Percentiles rank a stretch among this genome's conserved stretches.
These are phyloP conservation scores for Hystrix cristata DNA, from an alignment of 2,113 vertebrate genomes.

Conservation along the genomic window DNA sequence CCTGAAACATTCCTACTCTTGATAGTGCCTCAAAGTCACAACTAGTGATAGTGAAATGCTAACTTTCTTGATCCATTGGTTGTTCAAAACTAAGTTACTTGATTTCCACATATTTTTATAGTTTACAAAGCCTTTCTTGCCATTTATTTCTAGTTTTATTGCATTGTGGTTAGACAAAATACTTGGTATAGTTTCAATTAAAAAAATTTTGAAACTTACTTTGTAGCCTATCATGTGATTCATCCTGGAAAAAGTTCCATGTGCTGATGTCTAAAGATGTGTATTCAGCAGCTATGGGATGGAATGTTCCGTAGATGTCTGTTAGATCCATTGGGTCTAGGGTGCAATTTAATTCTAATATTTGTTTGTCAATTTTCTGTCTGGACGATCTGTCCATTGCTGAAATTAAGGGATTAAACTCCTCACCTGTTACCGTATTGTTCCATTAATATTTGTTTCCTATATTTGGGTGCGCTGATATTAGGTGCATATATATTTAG, in stretches of 20 bases:
- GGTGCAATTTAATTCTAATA: not conserved
- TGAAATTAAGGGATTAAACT: not conserved
- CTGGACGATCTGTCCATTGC: not conserved
- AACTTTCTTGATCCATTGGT: not conserved
- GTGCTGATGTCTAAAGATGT: not conserved
- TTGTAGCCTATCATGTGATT: not conserved
- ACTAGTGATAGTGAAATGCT: constrained; percentile 6
- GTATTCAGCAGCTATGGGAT: not conserved
- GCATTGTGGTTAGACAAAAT: not conserved
- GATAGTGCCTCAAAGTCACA: not conserved
- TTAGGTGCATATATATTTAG: not conserved
- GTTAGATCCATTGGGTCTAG: not conserved
- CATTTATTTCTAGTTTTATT: not conserved
- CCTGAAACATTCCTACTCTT: constrained; percentile 28
- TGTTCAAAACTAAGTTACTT: not conserved
- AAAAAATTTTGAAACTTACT: not conserved
- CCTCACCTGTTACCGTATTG: not conserved
- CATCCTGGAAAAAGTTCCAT: not conserved
- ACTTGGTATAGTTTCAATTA: not conserved
- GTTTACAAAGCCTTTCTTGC: not conserved
- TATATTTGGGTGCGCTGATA: not conserved
- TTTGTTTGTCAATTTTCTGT: not conserved
- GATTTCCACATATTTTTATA: not conserved
- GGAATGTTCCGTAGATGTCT: not conserved
- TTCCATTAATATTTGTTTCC: not conserved